These are phyloP conservation scores for Cichladusa arquata DNA, from an alignment of 2,113 vertebrate genomes.

Conservation along the genomic window DNA sequence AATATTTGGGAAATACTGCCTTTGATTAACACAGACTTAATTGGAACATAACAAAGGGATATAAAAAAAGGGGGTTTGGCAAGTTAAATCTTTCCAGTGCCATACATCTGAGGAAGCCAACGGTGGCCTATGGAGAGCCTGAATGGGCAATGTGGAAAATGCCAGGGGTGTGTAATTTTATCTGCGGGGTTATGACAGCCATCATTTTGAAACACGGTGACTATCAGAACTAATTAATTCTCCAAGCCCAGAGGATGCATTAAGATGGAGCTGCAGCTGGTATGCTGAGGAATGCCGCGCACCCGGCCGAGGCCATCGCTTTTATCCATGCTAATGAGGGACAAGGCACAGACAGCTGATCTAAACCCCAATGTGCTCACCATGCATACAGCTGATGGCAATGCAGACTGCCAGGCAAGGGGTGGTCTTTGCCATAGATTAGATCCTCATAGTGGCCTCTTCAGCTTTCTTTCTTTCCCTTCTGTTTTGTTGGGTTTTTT, in stretches of 20 bases:
- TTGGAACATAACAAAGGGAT: conserved; percentile 42
- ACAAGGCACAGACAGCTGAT: conserved; percentile 57
- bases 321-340: conserved; percentile 66
- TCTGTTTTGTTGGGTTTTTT: not conserved
- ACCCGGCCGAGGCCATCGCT: not conserved
- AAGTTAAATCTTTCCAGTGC: conserved; percentile 30
- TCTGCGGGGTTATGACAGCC: conserved; percentile 35
- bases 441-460: conserved; percentile 71
- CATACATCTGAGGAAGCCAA: conserved; percentile 2
- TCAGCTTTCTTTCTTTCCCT: conserved; percentile 34
- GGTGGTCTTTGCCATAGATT: conserved; percentile 69
- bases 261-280: conserved; percentile 67
- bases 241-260: conserved; percentile 25
- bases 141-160: conserved; percentile 38
- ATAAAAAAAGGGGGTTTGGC: not conserved
- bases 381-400: conserved; percentile 68
- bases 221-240: conserved; percentile 69
- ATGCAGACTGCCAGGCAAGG: conserved; percentile 53
- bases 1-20: conserved; percentile 54
- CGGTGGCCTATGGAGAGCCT: not conserved
- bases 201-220: conserved; percentile 47
- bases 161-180: conserved; percentile 50
- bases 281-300: conserved; percentile 60
- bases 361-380: not conserved
- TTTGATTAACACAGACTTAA: conserved; percentile 57